A percentile compares a stretch with the other conserved stretches of the same genome.
phyloP scores from a whole-genome alignment of 2,888 invertebrate species.

The Calliphora vomitoria region DNA sequence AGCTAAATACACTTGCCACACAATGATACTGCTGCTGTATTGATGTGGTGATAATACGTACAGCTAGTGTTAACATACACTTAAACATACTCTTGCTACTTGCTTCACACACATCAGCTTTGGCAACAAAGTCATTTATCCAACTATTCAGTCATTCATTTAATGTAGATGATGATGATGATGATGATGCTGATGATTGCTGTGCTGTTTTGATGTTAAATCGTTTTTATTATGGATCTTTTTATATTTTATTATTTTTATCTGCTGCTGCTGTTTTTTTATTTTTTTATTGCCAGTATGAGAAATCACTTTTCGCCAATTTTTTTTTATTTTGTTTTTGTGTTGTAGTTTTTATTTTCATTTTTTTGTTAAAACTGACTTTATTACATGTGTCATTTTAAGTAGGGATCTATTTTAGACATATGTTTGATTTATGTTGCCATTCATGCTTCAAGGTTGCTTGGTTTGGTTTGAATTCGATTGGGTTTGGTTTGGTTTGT shows the following conservation, averaged over 20 bases:
- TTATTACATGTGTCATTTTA: conserved; percentile 69
- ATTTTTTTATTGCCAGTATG: conserved; percentile 2
- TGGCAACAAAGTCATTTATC: conserved; percentile 34
- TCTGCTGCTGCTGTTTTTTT: neutral
- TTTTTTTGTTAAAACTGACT: conserved; percentile 29
- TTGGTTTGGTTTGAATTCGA: conserved; percentile 31
- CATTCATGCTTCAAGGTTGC: conserved; percentile 57
- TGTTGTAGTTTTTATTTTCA: conserved; percentile 5
- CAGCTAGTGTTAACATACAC: neutral
- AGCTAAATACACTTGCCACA: conserved; percentile 17
- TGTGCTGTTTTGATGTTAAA: conserved; percentile 33
- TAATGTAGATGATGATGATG: conserved; percentile 28
- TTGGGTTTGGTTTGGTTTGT: conserved; percentile 12
- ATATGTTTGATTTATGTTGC: conserved; percentile 69
- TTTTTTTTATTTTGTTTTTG: neutral
- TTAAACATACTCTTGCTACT: conserved; percentile 3
- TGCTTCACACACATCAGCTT: neutral
- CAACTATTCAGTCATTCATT: conserved; percentile 48
- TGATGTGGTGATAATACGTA: conserved; percentile 39
- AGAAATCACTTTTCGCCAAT: conserved; percentile 44
- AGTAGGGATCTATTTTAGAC: conserved; percentile 65
- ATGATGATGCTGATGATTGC: conserved; percentile 21
- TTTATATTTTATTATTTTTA: conserved; percentile 12
- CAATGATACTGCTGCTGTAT: conserved; percentile 26
- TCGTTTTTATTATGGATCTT: conserved; percentile 20